phyloP scores from a whole-genome alignment of 1,140 invertebrate genomes.

The Piezodorus guildinii region DNA sequence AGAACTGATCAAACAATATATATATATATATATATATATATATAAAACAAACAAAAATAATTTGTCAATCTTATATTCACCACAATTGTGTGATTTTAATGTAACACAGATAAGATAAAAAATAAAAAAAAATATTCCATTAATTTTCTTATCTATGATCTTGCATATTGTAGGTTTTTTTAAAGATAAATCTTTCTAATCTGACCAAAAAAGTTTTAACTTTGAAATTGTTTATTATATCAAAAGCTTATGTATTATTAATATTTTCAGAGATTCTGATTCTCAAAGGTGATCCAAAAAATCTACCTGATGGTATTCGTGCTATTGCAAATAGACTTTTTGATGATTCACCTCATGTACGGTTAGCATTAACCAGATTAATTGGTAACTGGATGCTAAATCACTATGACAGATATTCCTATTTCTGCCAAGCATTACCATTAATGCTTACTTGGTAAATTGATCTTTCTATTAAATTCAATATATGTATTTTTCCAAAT shows the following conservation, averaged over 20 bases:
- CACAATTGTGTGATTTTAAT: no score
- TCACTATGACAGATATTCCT: constrained; percentile 64
- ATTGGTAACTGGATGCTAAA: constrained; percentile 54
- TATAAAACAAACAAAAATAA: no score
- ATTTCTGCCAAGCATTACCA: constrained; percentile 60
- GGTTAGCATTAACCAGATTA: constrained; percentile 49
- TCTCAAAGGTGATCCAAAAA: constrained; percentile 46
- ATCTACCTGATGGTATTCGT: constrained; percentile 46
- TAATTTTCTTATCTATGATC: no score
- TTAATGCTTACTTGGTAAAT: constrained; percentile 53
- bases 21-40: no score
- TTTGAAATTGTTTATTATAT: no score
- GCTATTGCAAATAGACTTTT: constrained; percentile 62
- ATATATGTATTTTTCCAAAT: background rate
- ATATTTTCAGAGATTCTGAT: constrained; percentile 40
- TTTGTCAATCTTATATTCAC: no score
- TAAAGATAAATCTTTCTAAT: no score
- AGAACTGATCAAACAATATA: no score
- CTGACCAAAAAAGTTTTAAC: no score
- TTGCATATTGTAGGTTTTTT: no score
- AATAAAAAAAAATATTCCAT: no score
- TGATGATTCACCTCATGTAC: constrained; percentile 55
- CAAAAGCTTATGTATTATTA: background rate
- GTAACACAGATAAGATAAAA: no score
- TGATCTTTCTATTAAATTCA: background rate